Evolutionary conservation across 1,140 invertebrate species (phyloP).

Genomic region (Papilio polyxenes): DNA sequence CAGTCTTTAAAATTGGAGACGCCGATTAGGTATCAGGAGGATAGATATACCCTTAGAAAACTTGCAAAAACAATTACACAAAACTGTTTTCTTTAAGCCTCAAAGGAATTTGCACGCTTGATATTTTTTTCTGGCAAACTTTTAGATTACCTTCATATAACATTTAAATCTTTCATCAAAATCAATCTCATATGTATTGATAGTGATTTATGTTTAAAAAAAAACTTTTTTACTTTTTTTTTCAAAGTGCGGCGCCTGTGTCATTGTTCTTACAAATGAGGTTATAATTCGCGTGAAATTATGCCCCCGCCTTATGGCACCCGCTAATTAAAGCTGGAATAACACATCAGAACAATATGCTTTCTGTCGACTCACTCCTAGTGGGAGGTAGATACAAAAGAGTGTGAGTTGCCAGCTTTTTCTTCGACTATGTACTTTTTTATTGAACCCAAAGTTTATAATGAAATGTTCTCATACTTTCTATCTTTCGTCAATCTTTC

Average conservation of each 20-base stretch:
- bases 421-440: not conserved
- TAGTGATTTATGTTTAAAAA: not conserved
- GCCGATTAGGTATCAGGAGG: too few relatives aligned
- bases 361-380: constrained; percentile 41
- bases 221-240: constrained; percentile 2
- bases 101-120: too few relatives aligned
- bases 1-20: too few relatives aligned
- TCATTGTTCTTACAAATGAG: constrained; percentile 49
- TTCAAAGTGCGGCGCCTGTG: constrained; percentile 21
- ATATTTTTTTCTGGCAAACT: too few relatives aligned
- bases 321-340: constrained; percentile 60
- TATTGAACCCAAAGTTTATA: not conserved
- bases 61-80: too few relatives aligned
- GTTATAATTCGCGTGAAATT: constrained; percentile 68
- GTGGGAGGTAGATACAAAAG: constrained; percentile 37
- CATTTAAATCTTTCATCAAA: not conserved
- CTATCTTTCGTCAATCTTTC: not conserved
- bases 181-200: not conserved
- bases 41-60: too few relatives aligned
- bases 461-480: not conserved
- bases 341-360: constrained; percentile 57
- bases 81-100: too few relatives aligned
- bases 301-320: constrained; percentile 52
- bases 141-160: not conserved
- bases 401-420: not conserved